phyloP scores from a whole-genome alignment of 2,113 vertebrate species.

The Mustela nigripes region DNA sequence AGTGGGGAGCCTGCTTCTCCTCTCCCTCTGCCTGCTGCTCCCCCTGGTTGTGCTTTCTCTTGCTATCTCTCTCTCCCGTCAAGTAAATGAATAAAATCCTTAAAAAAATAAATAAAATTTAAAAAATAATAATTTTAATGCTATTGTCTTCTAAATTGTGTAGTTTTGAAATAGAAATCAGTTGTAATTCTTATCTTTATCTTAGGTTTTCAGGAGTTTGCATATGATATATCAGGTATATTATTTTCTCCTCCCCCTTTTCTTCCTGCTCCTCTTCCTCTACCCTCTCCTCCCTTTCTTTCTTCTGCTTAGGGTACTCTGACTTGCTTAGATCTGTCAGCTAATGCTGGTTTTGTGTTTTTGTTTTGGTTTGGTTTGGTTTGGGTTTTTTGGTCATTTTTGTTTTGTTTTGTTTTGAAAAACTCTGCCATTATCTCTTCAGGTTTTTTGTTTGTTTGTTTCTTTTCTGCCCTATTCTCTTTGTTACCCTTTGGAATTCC shows the following conservation, averaged over 20 bases:
- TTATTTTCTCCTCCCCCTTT: background rate
- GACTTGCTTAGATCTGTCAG: background rate
- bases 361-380: background rate
- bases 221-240: background rate
- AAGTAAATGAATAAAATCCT: too few relatives aligned
- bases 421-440: background rate
- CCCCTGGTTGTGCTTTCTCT: too few relatives aligned
- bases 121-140: background rate
- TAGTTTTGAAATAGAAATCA: background rate
- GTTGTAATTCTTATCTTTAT: background rate
- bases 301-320: background rate
- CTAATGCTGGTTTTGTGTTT: background rate
- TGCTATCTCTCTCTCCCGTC: too few relatives aligned
- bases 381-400: background rate
- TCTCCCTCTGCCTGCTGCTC: too few relatives aligned
- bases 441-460: background rate
- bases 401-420: background rate
- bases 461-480: background rate
- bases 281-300: background rate
- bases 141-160: background rate
- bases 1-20: too few relatives aligned
- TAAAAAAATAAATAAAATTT: too few relatives aligned
- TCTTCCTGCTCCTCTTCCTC: background rate
- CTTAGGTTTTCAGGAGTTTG: background rate
- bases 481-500: background rate